phyloP scores from a whole-genome alignment of 2,797 vertebrate species.

The Apogon hyalosoma region DNA sequence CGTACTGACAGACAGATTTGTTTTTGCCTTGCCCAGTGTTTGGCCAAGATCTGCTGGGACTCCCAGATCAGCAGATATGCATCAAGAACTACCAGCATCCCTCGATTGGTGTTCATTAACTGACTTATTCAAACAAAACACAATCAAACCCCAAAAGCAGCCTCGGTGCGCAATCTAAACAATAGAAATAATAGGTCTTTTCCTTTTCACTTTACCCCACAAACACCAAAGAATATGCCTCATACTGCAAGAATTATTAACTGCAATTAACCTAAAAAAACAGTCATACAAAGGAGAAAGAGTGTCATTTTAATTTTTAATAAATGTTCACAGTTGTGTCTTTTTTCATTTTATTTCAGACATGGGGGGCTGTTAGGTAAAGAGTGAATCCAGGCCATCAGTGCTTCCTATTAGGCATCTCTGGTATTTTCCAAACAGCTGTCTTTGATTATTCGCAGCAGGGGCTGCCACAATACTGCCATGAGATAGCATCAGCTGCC shows the following conservation, averaged over 20 bases:
- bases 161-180: constrained; percentile 73
- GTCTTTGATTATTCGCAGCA: constrained; percentile 84
- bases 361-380: constrained; percentile 59
- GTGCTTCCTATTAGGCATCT: constrained; percentile 80
- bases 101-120: constrained; percentile 89
- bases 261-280: constrained; percentile 52
- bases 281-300: constrained; percentile 14
- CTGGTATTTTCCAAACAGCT: constrained; percentile 85
- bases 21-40: constrained; percentile 85
- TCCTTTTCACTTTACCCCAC: constrained; percentile 56
- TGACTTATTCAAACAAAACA: constrained; percentile 87
- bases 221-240: constrained; percentile 58
- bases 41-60: constrained; percentile 88
- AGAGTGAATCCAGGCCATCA: constrained; percentile 76
- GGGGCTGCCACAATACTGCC: constrained; percentile 78
- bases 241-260: constrained; percentile 59
- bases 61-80: constrained; percentile 83
- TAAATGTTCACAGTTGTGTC: background rate
- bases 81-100: constrained; percentile 81
- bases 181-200: constrained; percentile 81
- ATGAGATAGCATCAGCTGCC: constrained; percentile 84
- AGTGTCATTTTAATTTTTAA: constrained; percentile 8
- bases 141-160: constrained; percentile 82
- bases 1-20: constrained; percentile 85
- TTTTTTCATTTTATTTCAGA: constrained; percentile 51